These are phyloP conservation scores for Gari tellinella DNA, from an alignment of 2,888 invertebrate species.

Conservation along the genomic window DNA sequence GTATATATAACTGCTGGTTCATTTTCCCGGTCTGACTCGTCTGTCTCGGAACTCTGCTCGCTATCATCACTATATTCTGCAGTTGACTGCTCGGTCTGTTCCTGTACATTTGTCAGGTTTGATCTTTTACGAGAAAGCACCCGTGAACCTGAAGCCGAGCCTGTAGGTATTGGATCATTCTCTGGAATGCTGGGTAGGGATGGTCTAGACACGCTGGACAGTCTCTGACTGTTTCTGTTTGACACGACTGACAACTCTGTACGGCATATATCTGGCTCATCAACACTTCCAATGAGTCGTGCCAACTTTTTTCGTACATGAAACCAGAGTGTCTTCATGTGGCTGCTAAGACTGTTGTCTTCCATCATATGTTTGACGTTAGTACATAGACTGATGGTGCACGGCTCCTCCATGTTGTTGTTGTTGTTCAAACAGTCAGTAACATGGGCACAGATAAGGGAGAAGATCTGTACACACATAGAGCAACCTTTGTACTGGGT, in stretches of 20 bases:
- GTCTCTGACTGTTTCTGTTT: neutral
- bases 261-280: neutral
- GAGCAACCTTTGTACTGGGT: conserved; percentile 32
- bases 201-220: neutral
- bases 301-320: conserved; percentile 45
- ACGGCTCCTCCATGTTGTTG: neutral
- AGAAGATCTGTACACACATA: conserved; percentile 56
- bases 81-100: neutral
- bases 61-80: neutral
- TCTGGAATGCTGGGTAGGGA: conserved; percentile 43
- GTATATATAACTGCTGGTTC: neutral
- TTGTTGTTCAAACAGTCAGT: conserved; percentile 29
- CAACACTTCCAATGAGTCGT: conserved; percentile 34
- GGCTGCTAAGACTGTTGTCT: conserved; percentile 9
- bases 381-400: conserved; percentile 28
- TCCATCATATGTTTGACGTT: conserved; percentile 15
- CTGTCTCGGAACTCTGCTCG: too few relatives aligned
- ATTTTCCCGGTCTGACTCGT: neutral
- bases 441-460: conserved; percentile 53
- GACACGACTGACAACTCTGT: neutral
- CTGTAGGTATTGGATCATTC: conserved; percentile 5
- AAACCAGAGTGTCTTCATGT: conserved; percentile 47
- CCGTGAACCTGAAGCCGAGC: conserved; percentile 27
- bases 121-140: conserved; percentile 31
- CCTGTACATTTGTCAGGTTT: conserved; percentile 19